Evolutionary conservation across 2,113 vertebrate species (phyloP), one percentile per base, ranked within the genome.

Genomic region (Austrofundulus limnaeus): DNA sequence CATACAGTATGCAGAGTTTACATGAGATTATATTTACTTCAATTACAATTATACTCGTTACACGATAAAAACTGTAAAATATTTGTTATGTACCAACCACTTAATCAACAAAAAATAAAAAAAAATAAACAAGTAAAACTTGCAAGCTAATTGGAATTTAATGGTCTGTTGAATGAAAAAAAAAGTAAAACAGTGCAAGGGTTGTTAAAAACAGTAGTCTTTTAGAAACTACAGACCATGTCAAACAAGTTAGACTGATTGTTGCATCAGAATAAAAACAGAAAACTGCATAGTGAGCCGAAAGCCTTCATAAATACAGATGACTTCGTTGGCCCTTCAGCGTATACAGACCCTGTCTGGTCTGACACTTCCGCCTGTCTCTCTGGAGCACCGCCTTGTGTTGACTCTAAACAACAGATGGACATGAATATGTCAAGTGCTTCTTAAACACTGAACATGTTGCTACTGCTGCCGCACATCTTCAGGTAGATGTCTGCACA

Each of bases 331-430:
- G 70, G 78, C 82, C 78, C 70, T 85, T 85, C 63, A 57, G 76
- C 64, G 70, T 62, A 57, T 46, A 66, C 43, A 72, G 63, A 71
- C 58, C 50, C 38, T 16, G 66, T 59, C 71, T 51, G 48, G 63
- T 72, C 47, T 75, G 79, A 84, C 82, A 78, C 77, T 47, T 72
- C 69, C 65, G 41, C 72, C 62, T 38, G 14, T 72, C 75, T 78
- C 61, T 66, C 50, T 52, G 76, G 51, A 77, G 80, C 73, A 77
- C 61, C 23, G 77, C 75, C 81, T 86, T 75, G 82, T 87, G 84
- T 87, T 86, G 79, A 72, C 66, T 81, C 82, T 65, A 87, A 86
- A 86, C 87, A 90, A 81, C 88, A 88, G 88, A 90, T 88, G 87
- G 87, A 74, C 58, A 86, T 85, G 86, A 90, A 90, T 88, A 85